These are phyloP conservation scores for Babyrousa celebensis DNA, from an alignment of 2,797 vertebrate species.

Conservation along the genomic window DNA sequence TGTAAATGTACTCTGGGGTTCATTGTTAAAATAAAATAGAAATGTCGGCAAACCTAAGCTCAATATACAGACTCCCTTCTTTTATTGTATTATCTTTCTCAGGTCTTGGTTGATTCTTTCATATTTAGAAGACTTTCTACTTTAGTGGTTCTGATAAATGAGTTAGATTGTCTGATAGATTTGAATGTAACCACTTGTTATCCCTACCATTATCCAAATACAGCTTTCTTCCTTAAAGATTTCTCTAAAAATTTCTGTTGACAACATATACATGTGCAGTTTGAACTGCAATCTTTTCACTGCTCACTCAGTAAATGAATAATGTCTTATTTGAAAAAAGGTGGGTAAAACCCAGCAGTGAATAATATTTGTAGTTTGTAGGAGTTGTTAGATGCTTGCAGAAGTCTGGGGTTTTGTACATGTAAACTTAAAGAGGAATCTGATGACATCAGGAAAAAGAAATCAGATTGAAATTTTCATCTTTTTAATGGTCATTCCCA, in stretches of 20 bases:
- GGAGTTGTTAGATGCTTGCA: neutral
- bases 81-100: slow-evolving; percentile 60
- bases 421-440: neutral
- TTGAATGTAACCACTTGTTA: slow-evolving; percentile 25
- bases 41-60: slow-evolving; percentile 32
- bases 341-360: neutral
- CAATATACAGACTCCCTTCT: neutral
- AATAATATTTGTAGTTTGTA: slow-evolving; percentile 38
- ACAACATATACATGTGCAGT: slow-evolving; percentile 50
- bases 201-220: slow-evolving; percentile 26
- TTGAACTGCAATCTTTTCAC: slow-evolving; percentile 25
- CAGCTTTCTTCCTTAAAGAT: slow-evolving; percentile 41
- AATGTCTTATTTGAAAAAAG: neutral
- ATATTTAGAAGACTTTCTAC: slow-evolving; percentile 16
- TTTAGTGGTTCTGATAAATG: slow-evolving; percentile 64
- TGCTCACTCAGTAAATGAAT: neutral
- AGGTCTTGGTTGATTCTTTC: slow-evolving; percentile 3
- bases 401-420: neutral
- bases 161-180: slow-evolving; percentile 58
- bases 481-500: neutral
- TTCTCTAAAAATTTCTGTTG: slow-evolving; percentile 58
- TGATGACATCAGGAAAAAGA: neutral
- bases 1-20: neutral
- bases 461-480: neutral
- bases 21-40: slow-evolving; percentile 65